Conservation (phyloP, 2,797 vertebrate species). For the Gymnopithys bicolor region DNA sequence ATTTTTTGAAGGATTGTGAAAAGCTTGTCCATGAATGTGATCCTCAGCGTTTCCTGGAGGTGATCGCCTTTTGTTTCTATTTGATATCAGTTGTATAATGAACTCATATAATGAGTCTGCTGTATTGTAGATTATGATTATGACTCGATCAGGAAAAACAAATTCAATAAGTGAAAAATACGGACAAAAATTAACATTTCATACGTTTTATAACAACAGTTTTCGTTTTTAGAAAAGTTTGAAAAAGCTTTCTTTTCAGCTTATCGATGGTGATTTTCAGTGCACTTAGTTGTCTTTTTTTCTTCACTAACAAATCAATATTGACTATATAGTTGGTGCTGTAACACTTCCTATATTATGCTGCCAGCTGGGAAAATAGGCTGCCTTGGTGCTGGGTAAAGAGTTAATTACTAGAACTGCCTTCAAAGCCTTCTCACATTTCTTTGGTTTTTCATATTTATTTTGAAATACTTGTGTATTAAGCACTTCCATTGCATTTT, state of each 20-base stretch:
- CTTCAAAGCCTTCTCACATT: not conserved
- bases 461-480: not conserved
- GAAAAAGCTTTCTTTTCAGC: not conserved
- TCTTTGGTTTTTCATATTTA: not conserved
- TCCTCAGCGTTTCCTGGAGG: conserved; percentile 74
- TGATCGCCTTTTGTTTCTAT: conserved; percentile 11
- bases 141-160: not conserved
- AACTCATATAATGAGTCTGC: not conserved
- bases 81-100: not conserved
- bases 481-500: not conserved
- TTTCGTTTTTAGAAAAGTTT: not conserved
- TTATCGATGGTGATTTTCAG: not conserved
- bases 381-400: not conserved
- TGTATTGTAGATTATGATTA: not conserved
- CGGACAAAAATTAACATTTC: not conserved
- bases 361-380: not conserved
- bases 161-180: not conserved
- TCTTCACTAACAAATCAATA: not conserved
- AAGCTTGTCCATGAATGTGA: conserved; percentile 72
- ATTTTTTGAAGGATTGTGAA: conserved; percentile 72
- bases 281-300: not conserved
- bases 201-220: not conserved
- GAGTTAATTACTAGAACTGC: not conserved
- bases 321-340: not conserved
- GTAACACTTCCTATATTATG: not conserved